A percentile compares a stretch with the other conserved stretches of the same genome.
Evolutionary conservation across 2,888 invertebrate species (phyloP).

Genomic region (Coenonympha arcania): DNA sequence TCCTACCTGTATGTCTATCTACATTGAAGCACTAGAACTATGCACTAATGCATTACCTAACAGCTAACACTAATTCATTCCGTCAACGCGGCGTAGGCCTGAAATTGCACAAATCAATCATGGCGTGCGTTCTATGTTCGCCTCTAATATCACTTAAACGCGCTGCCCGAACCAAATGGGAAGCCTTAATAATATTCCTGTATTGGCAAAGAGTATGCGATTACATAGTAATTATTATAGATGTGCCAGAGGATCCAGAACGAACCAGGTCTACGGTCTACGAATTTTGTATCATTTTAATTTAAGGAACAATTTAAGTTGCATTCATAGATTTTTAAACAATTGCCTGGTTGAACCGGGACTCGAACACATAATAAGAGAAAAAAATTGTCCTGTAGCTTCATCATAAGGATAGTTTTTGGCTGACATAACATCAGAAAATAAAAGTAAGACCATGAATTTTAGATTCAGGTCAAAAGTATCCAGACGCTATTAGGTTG

Average conservation of each 20-base stretch:
- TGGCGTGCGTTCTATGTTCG: constrained; percentile 50
- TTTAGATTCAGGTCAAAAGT: too few species aligned
- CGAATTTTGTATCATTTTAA: too few species aligned
- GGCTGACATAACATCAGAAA: too few species aligned
- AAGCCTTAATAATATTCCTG: constrained; percentile 63
- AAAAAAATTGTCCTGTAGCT: too few species aligned
- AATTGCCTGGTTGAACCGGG: too few species aligned
- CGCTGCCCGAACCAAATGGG: constrained; percentile 54
- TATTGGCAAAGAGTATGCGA: constrained; percentile 40
- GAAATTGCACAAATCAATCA: constrained; percentile 62
- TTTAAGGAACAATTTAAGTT: background rate
- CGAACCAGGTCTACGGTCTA: background rate
- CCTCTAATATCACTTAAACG: constrained; percentile 69
- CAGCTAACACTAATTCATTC: constrained; percentile 34
- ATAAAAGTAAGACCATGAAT: too few species aligned
- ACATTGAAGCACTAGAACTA: constrained; percentile 4
- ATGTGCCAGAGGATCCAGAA: background rate
- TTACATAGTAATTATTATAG: background rate
- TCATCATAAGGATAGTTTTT: too few species aligned
- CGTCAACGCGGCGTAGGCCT: constrained; percentile 28
- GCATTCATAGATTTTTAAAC: too few species aligned
- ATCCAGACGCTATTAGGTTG: too few species aligned
- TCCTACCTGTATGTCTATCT: background rate
- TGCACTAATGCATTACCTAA: constrained; percentile 29
- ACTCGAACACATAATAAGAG: too few species aligned